Evolutionary conservation across 2,888 invertebrate species (phyloP), one percentile per base, ranked within the genome.

Genomic region (Aspidapion aeneum): DNA sequence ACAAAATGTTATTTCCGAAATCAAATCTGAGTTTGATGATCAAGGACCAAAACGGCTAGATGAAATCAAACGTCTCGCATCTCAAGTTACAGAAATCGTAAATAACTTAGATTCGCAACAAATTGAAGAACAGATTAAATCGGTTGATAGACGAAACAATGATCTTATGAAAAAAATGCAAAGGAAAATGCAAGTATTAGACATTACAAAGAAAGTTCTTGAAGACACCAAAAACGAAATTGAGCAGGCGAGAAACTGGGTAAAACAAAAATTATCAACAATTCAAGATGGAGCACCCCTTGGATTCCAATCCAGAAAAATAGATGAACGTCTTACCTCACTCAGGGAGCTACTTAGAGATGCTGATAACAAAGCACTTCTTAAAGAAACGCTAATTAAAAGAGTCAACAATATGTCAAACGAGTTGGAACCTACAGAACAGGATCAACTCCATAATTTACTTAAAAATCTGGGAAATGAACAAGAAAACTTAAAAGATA

Each of bases 61-160:
- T 51, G 86, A 87, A 65, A 85, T 93, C 0, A 91, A 90, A 75
- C 77, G 82, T 55, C 84, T 91, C 57, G 90, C 90, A 1, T 82
- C 85, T 1, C 85, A 88, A 76, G 90, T 93, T 5, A 88, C 88
- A 63, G 89, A 91, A 66, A 87, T 91, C 21, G 91, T 94, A 12
- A 93, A 91, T 77, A 94, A 94, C 77, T 82, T 94, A 68, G 95
- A 95, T 75, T 90, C 91, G 0, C 94, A 95, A 75, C 94, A 95
- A 81, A 89, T 95, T 1, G 94, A 94, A 76, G 95, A 95, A 77
- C 93, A 93, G 79, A 85, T 86, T 77, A 93, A 93, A 77, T 90
- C 91, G 0, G 84, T 93, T 0, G 94, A 96, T 75, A 85, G 94
- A 68, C 86, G 93, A 66, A 90, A 93, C 74, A 90, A 89, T 67